Percentiles rank a stretch among this genome's conserved stretches.
These are phyloP conservation scores for Imbricaverruca yamaguchii DNA, from an alignment of 2,888 invertebrate species.

Conservation along the genomic window DNA sequence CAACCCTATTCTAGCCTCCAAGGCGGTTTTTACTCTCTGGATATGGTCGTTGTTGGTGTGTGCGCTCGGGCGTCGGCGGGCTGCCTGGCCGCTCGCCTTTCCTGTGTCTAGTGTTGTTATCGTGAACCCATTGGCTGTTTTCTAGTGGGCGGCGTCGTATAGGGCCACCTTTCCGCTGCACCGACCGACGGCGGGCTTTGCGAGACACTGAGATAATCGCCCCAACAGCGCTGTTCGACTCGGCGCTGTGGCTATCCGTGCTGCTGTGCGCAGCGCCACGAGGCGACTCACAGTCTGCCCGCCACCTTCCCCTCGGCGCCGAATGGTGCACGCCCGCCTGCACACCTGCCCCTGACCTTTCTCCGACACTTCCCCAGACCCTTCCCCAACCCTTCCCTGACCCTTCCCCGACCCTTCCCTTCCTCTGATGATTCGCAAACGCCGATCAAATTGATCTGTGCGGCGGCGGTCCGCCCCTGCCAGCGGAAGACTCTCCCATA, in stretches of 20 bases:
- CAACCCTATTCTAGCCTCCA: constrained; percentile 22
- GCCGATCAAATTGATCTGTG: too few relatives aligned
- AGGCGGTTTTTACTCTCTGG: constrained; percentile 19
- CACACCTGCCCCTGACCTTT: neutral
- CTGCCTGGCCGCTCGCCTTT: neutral
- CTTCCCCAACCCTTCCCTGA: neutral
- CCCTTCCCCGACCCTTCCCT: neutral
- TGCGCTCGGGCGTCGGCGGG: neutral
- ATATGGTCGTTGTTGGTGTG: constrained; percentile 19
- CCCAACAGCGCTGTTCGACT: too few relatives aligned
- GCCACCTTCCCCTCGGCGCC: too few relatives aligned
- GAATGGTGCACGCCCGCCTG: too few relatives aligned
- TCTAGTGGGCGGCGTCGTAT: neutral
- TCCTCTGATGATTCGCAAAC: neutral
- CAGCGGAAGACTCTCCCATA: too few relatives aligned
- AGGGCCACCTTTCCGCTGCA: too few relatives aligned
- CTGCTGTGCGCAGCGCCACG: too few relatives aligned
- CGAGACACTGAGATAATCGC: too few relatives aligned
- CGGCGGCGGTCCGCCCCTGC: too few relatives aligned
- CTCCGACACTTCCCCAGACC: neutral
- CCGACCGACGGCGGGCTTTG: too few relatives aligned
- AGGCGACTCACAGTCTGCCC: too few relatives aligned
- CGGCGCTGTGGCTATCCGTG: too few relatives aligned
- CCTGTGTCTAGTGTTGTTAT: constrained; percentile 22
- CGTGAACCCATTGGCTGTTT: constrained; percentile 20